These are phyloP conservation scores for Parochlus steinenii DNA, from an alignment of 2,888 invertebrate species.

Conservation along the genomic window DNA sequence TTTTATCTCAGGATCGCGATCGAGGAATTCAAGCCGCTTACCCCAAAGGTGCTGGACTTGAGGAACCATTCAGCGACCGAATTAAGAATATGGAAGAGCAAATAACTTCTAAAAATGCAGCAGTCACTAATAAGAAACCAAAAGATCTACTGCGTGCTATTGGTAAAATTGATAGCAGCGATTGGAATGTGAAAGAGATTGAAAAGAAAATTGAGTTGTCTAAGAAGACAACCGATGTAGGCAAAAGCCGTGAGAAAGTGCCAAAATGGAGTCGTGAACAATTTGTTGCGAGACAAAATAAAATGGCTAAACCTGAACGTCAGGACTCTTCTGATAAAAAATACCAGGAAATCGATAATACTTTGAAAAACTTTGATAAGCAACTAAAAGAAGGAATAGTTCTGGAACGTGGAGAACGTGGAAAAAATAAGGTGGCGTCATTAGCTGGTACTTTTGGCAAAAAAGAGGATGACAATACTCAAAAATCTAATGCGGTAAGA, in stretches of 20 bases:
- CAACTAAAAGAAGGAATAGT: constrained; percentile 62
- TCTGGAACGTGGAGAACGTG: constrained; percentile 42
- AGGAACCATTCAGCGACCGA: constrained; percentile 31
- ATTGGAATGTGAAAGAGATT: constrained; percentile 84
- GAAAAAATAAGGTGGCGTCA: constrained; percentile 64
- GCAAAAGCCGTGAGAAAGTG: constrained; percentile 49
- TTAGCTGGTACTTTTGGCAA: constrained; percentile 62
- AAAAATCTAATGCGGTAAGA: constrained; percentile 29
- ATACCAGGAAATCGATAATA: constrained; percentile 55
- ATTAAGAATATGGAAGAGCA: constrained; percentile 67
- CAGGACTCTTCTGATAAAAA: constrained; percentile 40
- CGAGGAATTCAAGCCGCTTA: constrained; percentile 28
- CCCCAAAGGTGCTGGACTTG: constrained; percentile 20
- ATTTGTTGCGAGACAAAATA: constrained; percentile 40
- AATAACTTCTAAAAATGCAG: constrained; percentile 39
- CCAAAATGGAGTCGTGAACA: constrained; percentile 86
- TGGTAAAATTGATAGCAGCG: constrained; percentile 73
- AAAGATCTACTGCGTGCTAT: constrained; percentile 74
- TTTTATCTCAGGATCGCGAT: constrained; percentile 26
- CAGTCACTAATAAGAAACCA: constrained; percentile 54
- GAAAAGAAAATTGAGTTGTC: constrained; percentile 66
- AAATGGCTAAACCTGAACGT: constrained; percentile 47
- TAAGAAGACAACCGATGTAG: constrained; percentile 27
- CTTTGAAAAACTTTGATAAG: constrained; percentile 50
- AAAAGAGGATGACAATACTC: constrained; percentile 23